phyloP scores from a whole-genome alignment of 1,140 invertebrate genomes.

The Conus ventricosus region DNA sequence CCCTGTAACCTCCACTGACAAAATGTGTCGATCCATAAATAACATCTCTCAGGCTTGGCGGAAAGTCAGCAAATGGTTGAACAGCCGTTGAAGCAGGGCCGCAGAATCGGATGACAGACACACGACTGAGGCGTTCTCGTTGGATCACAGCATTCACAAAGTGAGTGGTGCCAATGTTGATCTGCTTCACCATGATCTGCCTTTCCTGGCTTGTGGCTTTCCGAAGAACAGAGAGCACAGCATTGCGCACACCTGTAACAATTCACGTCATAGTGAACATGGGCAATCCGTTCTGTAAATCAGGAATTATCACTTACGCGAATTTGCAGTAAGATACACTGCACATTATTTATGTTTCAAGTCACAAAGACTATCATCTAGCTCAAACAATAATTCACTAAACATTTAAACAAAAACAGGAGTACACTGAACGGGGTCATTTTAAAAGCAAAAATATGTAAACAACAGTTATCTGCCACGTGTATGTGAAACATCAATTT shows the following conservation, averaged over 20 bases:
- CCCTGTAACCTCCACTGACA: slow-evolving; percentile 66
- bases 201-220: slow-evolving; percentile 42
- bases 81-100: slow-evolving; percentile 61
- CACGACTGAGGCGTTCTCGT: slow-evolving; percentile 59
- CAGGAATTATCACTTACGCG: not conserved
- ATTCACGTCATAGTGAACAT: too few relatives aligned
- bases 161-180: slow-evolving; percentile 72
- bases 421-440: too few relatives aligned
- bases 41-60: slow-evolving; percentile 46
- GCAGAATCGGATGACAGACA: slow-evolving; percentile 68
- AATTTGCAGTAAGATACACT: not conserved
- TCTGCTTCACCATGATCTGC: slow-evolving; percentile 49
- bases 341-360: too few relatives aligned
- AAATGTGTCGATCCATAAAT: slow-evolving; percentile 55
- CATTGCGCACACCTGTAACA: slow-evolving; percentile 55
- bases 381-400: too few relatives aligned
- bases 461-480: too few relatives aligned
- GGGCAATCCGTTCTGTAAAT: not conserved
- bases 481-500: too few relatives aligned
- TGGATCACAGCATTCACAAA: slow-evolving; percentile 71
- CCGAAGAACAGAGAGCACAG: slow-evolving; percentile 50
- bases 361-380: too few relatives aligned
- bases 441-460: too few relatives aligned
- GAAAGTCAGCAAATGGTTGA: slow-evolving; percentile 67
- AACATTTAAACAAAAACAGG: too few relatives aligned